Evolutionary conservation across 2,888 invertebrate species (phyloP).

Genomic region (Calliopum simillimum): DNA sequence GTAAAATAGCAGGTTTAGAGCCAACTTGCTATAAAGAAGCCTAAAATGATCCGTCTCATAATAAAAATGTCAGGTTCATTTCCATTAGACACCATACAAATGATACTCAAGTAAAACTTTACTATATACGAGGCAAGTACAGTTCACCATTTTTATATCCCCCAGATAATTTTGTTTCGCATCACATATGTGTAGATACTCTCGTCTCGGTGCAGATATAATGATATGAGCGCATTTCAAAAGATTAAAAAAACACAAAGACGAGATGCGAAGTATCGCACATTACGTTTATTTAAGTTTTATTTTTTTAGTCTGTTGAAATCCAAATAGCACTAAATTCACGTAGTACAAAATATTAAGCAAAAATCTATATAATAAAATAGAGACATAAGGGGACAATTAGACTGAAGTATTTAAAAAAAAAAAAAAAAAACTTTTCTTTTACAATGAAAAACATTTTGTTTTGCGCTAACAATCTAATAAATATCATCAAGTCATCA

Average conservation of each 20-base stretch:
- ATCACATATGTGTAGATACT: constrained; percentile 10
- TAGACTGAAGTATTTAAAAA: no score
- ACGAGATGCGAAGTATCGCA: constrained; percentile 48
- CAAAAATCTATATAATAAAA: background rate
- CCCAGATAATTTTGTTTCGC: constrained; percentile 32
- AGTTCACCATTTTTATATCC: constrained; percentile 22
- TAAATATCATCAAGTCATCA: constrained; percentile 17
- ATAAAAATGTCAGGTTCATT: constrained; percentile 44
- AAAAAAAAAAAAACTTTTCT: background rate
- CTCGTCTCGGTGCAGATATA: background rate
- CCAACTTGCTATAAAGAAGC: no score
- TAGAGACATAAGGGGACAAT: background rate
- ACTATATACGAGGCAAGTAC: constrained; percentile 1
- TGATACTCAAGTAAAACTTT: constrained; percentile 35
- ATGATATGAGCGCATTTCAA: constrained; percentile 1
- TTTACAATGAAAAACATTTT: background rate
- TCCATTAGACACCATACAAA: constrained; percentile 26
- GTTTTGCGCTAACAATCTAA: background rate
- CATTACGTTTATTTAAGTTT: constrained; percentile 11
- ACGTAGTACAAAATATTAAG: background rate
- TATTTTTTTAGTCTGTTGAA: background rate
- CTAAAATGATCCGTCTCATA: background rate
- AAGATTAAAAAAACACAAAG: constrained; percentile 46
- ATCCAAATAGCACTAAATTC: constrained; percentile 5
- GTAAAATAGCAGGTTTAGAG: no score